These are phyloP conservation scores for Eretmochelys imbricata DNA, from an alignment of 2,113 vertebrate species.

Conservation along the genomic window DNA sequence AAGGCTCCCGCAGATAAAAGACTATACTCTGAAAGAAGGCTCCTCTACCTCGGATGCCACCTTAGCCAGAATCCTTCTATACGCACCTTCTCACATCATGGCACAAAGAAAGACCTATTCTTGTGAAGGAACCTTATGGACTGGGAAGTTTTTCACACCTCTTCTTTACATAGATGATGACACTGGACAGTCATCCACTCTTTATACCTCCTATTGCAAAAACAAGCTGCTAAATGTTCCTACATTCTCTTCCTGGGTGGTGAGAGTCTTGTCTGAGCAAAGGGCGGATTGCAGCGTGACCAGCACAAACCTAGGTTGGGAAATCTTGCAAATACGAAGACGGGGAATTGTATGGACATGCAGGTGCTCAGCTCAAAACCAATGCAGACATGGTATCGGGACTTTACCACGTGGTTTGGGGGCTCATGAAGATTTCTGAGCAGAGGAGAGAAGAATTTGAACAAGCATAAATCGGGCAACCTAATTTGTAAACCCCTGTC, in stretches of 20 bases:
- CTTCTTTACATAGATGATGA: not conserved
- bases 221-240: constrained; percentile 14
- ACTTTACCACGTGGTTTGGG: accelerated
- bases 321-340: accelerated
- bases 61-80: not conserved
- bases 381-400: accelerated
- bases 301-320: accelerated
- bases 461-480: not conserved
- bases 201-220: not conserved
- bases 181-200: constrained; percentile 27
- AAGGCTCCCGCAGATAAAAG: not conserved
- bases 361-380: not conserved
- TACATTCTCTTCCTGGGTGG: not conserved
- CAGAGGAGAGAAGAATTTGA: not conserved
- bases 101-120: not conserved
- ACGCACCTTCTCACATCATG: not conserved
- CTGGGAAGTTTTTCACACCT: not conserved
- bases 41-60: accelerated
- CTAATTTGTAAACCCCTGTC: accelerated
- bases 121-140: not conserved
- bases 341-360: accelerated
- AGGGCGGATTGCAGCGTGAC: not conserved
- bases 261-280: not conserved
- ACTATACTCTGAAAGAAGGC: not conserved
- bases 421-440: not conserved